Evolutionary conservation across 53 echinoderm and acorn worm species (phyloP), one percentile per base, ranked within the genome.

Genomic region (Hippasteria phrygiana): DNA sequence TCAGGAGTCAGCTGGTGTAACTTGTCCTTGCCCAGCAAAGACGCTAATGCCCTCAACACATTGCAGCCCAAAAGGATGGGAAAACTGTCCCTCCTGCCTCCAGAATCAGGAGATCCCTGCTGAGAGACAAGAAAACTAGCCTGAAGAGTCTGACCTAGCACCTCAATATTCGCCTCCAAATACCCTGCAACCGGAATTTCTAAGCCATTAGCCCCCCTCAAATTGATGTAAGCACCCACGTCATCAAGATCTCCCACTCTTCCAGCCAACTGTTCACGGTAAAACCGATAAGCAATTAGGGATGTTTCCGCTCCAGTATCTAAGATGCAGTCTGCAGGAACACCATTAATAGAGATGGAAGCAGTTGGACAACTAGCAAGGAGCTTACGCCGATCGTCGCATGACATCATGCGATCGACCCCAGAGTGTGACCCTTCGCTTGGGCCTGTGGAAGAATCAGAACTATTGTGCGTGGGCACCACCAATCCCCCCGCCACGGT

Each of bases 251-350:
- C 32, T 41, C 80, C 29, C 42, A 63, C 43, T 80, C 63, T 27
- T 12, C 62, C 4, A 26, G 43, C 16, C 62, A 80, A n/a, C n/a
- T n/a, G n/a, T n/a, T n/a, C n/a, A n/a, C n/a, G n/a, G n/a, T n/a
- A n/a, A n/a, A n/a, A 80, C 28, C 24, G n/a, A 41, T 32, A 63
- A 14, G 80, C 62, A 14, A 80, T 80, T 0, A 80, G 29, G 64
- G 80, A n/a, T 24, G 80, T 80, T 17, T 80, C 80, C 26, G 80
- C 43, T 2, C 80, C 80, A 17, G 80, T 80, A 35, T 80, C 80
- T 14, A 80, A 41, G 0, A 80, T 27, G 42, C 80, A 55, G 11
- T 80, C 35, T 24, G 42, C 64, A 17, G 42, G 16, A 17, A 80
- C 80, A 4, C 64, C 80, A 43, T 43, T 24, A 29, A 80, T 27